phyloP scores from a whole-genome alignment of 2,797 vertebrate species.

The Sphenopsis melanotis region DNA sequence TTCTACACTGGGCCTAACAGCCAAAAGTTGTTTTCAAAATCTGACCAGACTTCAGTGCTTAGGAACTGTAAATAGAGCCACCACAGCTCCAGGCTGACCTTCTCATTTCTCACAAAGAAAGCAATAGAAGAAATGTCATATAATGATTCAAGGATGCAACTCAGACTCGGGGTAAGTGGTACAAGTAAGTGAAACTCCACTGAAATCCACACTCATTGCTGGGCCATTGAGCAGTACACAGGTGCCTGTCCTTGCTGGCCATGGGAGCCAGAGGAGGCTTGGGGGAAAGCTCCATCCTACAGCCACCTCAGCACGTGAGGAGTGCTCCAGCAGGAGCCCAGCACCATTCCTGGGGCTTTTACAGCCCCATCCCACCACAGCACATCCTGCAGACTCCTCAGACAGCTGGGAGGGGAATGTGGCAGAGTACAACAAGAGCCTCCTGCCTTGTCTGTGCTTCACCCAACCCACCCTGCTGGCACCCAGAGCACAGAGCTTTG shows the following conservation, averaged over 20 bases:
- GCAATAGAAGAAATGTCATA: neutral
- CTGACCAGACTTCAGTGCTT: neutral
- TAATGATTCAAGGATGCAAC: neutral
- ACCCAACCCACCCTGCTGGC: neutral
- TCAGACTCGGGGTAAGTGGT: neutral
- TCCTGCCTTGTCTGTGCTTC: neutral
- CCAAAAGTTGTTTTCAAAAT: neutral
- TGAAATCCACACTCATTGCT: neutral
- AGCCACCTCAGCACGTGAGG: neutral
- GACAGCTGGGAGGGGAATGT: neutral
- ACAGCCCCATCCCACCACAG: neutral
- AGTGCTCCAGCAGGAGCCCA: neutral
- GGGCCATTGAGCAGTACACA: neutral
- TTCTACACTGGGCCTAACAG: neutral
- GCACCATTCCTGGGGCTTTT: neutral
- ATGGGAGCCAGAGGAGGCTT: fast-evolving
- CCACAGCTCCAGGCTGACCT: neutral
- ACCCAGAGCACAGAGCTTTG: neutral
- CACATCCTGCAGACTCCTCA: neutral
- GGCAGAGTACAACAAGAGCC: neutral
- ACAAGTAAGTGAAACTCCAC: neutral
- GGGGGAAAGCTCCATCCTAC: neutral
- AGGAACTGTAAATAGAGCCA: neutral
- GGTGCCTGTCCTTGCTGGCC: neutral
- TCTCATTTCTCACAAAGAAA: neutral